Evolutionary conservation across 2,113 vertebrate genomes (phyloP), one percentile per base, ranked within the genome.

Genomic region (Sebastes fasciatus): DNA sequence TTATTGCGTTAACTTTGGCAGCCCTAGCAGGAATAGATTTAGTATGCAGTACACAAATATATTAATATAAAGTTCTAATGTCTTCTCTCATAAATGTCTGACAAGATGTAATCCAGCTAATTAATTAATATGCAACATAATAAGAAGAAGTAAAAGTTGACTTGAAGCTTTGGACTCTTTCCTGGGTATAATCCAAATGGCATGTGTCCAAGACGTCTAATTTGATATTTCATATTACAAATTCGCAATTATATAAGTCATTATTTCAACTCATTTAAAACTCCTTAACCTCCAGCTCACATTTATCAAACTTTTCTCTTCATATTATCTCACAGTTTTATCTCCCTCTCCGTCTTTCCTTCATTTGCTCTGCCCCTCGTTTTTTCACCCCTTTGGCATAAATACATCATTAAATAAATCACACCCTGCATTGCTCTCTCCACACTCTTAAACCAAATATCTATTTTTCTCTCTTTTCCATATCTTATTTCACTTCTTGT

Each of bases 181-280:
- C 16, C 62, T 71, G 54, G 16, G 13, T 71, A 7, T 2, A 54
- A 54, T 62, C 21, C 11, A 55, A 11, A 49, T 75, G 64, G n/a
- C 61, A 23, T 1, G 4, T 62, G 9, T 34, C 78, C 55, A 75
- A 34, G 43, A 57, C 61, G 8, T 62, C 6, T 49, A 58, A 79
- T 76, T 58, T 40, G 58, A 84, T 74, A 14, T 68, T 73, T 82
- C 10, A 19, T 58, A 34, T 34, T 34, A 54, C 74, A 64, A 8
- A 45, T 49, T 8, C n/a, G 75, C 13, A 17, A 1, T 62, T 61
- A 54, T 61, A 40, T 66, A 8, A 77, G 10, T 75, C 74, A 49
- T 79, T 52, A 60, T 77, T 84, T 79, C 48, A 61, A 46, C 73
- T 68, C 48, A 74, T 91, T 88, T 83, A 45, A 84, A 84, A 21